These are phyloP conservation scores for Thaumetopoea pityocampa DNA, from an alignment of 1,140 invertebrate species.

Conservation along the genomic window DNA sequence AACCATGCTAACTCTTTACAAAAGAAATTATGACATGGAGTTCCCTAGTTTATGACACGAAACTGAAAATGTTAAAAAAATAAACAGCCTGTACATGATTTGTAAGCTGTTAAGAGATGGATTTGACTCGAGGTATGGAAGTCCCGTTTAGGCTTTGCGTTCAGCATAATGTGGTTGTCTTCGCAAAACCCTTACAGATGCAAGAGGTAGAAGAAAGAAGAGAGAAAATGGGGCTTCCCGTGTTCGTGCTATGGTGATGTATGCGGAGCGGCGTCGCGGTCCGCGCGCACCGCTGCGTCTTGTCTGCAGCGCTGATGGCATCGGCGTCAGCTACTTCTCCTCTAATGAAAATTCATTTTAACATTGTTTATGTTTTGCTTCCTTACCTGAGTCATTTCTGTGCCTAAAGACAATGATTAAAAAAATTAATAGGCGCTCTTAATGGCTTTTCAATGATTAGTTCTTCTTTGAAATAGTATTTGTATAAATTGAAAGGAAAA, in stretches of 20 bases:
- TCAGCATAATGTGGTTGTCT: conserved; percentile 74
- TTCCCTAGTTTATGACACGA: conserved; percentile 27
- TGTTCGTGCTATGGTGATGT: conserved; percentile 20
- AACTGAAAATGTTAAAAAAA: conserved; percentile 12
- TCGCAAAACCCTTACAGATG: conserved; percentile 73
- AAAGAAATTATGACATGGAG: conserved; percentile 32
- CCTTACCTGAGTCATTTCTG: conserved; percentile 65
- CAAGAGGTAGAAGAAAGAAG: conserved; percentile 58
- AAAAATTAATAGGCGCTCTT: conserved; percentile 35
- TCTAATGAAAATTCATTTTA: conserved; percentile 29
- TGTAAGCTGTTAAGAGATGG: conserved; percentile 52
- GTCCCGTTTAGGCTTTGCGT: conserved; percentile 61
- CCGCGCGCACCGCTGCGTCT: conserved; percentile 23
- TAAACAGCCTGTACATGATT: conserved; percentile 7
- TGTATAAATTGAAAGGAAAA: conserved; percentile 10
- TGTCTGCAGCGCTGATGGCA: conserved; percentile 18
- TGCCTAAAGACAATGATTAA: conserved; percentile 8
- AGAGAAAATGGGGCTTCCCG: conserved; percentile 16
- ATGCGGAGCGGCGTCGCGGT: conserved; percentile 20
- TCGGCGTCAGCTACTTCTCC: conserved; percentile 14
- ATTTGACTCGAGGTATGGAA: conserved; percentile 69
- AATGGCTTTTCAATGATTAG: conserved; percentile 37
- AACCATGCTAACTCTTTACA: conserved; percentile 55
- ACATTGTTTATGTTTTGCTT: conserved; percentile 41
- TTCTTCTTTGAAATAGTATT: conserved; percentile 17